Evolutionary conservation across 1,140 invertebrate species (phyloP), one percentile per base, ranked within the genome.

Genomic region (Microplitis mediator): DNA sequence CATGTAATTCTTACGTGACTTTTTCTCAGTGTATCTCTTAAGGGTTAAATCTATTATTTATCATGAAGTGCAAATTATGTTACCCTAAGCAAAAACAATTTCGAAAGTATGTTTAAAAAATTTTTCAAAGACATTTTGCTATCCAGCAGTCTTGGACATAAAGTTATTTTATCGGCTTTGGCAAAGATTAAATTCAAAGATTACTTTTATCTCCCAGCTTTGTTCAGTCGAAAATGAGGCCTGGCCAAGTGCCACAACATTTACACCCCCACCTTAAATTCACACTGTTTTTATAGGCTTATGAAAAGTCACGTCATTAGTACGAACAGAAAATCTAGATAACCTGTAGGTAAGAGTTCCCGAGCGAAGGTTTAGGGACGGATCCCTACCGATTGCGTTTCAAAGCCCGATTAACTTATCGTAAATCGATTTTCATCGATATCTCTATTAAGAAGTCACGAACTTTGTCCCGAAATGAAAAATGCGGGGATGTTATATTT

Each of bases 221-320:
- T 39, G 35, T 60, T 54, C 63, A 36, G 56, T 66, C 39, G 56
- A 64, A 52, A 69, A 69, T 69, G 36, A 60, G 64, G 45, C 54
- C 75, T 79, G 77, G 80, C 78, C 71, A 71, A 70, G 75, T 76
- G 78, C 79, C 76, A 79, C 77, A 77, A 76, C 73, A 80, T 80
- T 78, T 77, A 78, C 79, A 80, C 79, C 79, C 77, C 73, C 76
- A 63, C 64, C 45, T 52, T 69, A 75, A 58, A 78, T 77, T 75
- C 74, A 71, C 77, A 76, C 79, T 80, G 78, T 79, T 79, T 78
- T 75, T 78, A 77, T 63, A 63, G 73, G 51, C 50, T 70, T 64
- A 36, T 61, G 35, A 34, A 16, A 31, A 14, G 67, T 32, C 34
- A 54, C 36, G 50, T 36, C 51, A 56, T n/a, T 52, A 36, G 34